These are phyloP conservation scores for Epizoanthus rinbou DNA, from an alignment of 92 coral and sea anemone genomes.

Conservation along the genomic window DNA sequence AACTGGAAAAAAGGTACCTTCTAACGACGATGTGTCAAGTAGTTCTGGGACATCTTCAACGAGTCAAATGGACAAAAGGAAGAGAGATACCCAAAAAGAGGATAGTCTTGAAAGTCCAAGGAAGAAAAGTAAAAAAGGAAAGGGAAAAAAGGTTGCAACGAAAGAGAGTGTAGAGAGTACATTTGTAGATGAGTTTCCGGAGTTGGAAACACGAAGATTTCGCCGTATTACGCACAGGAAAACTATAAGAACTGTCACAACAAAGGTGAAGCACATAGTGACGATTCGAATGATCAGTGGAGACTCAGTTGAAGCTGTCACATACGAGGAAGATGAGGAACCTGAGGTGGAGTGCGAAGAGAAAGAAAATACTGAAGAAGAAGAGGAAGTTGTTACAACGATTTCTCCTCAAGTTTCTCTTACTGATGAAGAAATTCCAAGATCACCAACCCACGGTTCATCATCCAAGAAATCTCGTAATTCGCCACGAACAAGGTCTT, in stretches of 20 bases:
- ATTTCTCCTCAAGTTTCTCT: not conserved
- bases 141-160: not conserved
- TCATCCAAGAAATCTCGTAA: not conserved
- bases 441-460: not conserved
- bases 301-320: constrained; percentile 45
- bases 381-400: constrained; percentile 33
- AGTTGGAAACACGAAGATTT: constrained; percentile 43
- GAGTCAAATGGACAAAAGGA: not conserved
- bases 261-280: constrained; percentile 57
- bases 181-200: constrained; percentile 9
- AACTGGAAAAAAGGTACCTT: not conserved
- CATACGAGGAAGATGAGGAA: constrained; percentile 57
- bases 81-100: not conserved
- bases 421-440: not conserved
- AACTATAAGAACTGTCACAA: constrained; percentile 62
- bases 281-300: constrained; percentile 52
- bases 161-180: not conserved
- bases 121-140: constrained; percentile 20
- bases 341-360: constrained; percentile 52
- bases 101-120: not conserved
- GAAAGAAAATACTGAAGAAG: constrained; percentile 45
- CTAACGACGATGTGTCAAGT: not conserved
- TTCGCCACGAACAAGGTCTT: constrained; percentile 18
- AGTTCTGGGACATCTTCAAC: not conserved
- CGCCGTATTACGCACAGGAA: constrained; percentile 58